These are phyloP conservation scores for Aleadryas rufinucha DNA, from an alignment of 2,113 vertebrate species.

Conservation along the genomic window DNA sequence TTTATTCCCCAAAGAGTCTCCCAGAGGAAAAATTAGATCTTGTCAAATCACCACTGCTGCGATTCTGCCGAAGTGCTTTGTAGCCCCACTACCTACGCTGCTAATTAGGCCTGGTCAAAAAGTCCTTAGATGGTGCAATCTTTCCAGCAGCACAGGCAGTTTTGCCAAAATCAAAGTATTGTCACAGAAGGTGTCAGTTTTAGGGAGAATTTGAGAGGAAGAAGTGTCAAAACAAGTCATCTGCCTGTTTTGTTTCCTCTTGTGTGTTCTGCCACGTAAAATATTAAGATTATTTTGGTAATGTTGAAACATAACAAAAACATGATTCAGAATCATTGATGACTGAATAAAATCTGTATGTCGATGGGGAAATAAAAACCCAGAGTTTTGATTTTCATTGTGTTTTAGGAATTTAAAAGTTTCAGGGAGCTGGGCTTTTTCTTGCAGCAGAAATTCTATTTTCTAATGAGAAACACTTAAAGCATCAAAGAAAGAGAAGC, in stretches of 20 bases:
- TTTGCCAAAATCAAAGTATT: conserved; percentile 25
- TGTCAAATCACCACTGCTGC: neutral
- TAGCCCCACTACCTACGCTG: neutral
- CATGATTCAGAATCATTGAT: neutral
- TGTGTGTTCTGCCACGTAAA: neutral
- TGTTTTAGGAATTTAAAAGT: neutral
- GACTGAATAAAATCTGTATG: neutral
- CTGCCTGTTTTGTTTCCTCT: neutral
- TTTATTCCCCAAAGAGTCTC: neutral
- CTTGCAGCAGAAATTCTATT: neutral
- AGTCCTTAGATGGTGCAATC: neutral
- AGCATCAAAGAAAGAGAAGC: neutral
- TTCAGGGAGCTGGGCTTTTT: neutral
- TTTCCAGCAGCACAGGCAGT: neutral
- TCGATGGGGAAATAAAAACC: neutral
- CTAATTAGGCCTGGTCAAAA: conserved; percentile 15
- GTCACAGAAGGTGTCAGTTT: neutral
- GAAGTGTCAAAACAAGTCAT: conserved; percentile 20
- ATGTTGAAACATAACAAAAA: neutral
- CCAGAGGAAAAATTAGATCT: neutral
- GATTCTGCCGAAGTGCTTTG: neutral
- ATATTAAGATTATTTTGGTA: neutral
- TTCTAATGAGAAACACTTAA: neutral
- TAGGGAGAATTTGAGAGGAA: neutral
- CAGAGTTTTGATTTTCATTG: neutral